Base-by-base conservation (phyloP, 2,113 vertebrate genomes). In the Buteo buteo region DNA sequence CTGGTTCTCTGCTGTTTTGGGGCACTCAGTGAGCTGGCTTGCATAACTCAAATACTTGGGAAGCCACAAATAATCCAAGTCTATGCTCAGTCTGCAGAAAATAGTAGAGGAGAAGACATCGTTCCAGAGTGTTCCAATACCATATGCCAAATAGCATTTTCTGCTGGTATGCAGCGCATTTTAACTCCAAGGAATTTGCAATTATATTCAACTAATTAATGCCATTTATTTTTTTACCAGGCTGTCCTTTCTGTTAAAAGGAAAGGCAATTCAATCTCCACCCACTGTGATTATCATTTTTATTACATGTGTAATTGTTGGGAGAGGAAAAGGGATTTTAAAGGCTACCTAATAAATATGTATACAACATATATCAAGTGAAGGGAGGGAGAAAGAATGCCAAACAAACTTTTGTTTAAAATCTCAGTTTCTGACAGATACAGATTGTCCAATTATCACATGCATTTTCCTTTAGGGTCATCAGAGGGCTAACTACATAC, bases 131-230 rank as follows among this genome's bases (percentile, higher is more conserved):
- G 71, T 96, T 97, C 57, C 52, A 69, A 84, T 90, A 96, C 87
- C 92, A 97, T 93, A 97, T 95, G 95, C 94, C 52, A 83, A 97
- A 95, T 11, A 94, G 38, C 70, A 67, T 93, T 97, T 97, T 97
- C 93, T 94, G 70, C 82, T n/a, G 9, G 47, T 92, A 89, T 58
- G 92, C 45, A 93, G 86, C 36, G 28, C 45, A 88, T 93, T 97
- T 96, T 89, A 96, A 90, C 89, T 97, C 92, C 54, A 94, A 90
- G 88, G 82, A 95, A 93, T 95, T 88, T 94, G 42, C 89, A 97
- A 94, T 97, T 97, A 88, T 70, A 96, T 81, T 61, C 42, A 92
- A 86, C 78, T 97, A 97, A 97, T 97, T 97, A 95, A 65, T 67
- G 94, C 42, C 11, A 76, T 83, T 84, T 96, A 32, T 84, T 95